Conservation (phyloP, 2,797 vertebrate genomes). For the Semaprochilodus insignis region DNA sequence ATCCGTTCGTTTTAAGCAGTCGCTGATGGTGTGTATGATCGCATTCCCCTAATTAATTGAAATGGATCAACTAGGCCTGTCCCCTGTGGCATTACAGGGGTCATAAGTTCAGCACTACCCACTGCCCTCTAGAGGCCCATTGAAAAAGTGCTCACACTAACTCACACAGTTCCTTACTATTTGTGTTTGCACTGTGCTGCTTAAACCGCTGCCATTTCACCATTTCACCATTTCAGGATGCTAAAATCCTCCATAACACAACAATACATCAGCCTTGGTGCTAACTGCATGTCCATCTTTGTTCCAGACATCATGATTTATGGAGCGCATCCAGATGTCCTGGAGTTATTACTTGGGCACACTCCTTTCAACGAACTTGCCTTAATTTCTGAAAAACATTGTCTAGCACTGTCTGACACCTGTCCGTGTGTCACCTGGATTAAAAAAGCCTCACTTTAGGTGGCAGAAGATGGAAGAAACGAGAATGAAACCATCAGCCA, state of each 20-base stretch:
- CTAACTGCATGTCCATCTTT: background rate
- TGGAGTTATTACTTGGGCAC: background rate
- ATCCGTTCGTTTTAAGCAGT: constrained; percentile 34
- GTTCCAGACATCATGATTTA: constrained; percentile 26
- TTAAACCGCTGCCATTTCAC: background rate
- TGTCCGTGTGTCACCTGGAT: constrained; percentile 47
- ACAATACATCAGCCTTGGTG: too few relatives aligned
- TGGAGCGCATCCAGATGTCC: background rate
- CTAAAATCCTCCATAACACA: background rate
- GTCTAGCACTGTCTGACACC: constrained; percentile 67
- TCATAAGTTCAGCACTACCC: constrained; percentile 68
- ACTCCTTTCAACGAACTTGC: background rate
- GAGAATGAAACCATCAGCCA: constrained; percentile 53
- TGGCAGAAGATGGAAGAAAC: constrained; percentile 29
- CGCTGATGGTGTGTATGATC: constrained; percentile 54
- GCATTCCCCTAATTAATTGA: constrained; percentile 65
- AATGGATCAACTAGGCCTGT: constrained; percentile 56
- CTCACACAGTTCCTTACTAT: constrained; percentile 14
- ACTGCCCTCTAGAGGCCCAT: constrained; percentile 38
- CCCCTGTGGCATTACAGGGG: constrained; percentile 57
- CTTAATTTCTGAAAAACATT: constrained; percentile 37
- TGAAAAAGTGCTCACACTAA: background rate
- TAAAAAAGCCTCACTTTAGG: constrained; percentile 53
- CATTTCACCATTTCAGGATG: background rate
- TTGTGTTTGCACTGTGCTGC: constrained; percentile 1